Conservation (phyloP, 1,140 invertebrate species). For the Drosophila tropicalis region DNA sequence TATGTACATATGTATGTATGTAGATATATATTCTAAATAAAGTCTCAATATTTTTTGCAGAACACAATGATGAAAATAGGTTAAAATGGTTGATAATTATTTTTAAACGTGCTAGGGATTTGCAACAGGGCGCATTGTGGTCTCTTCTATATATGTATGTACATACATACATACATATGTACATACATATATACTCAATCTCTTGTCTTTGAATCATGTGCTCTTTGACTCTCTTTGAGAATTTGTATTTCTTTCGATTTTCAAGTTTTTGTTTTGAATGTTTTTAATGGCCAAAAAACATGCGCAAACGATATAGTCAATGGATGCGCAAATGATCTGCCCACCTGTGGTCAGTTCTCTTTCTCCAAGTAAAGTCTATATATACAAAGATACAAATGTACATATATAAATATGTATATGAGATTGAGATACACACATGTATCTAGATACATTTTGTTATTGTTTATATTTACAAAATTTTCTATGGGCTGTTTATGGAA, state of each 20-base stretch:
- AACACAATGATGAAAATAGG: slow-evolving; percentile 45
- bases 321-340: slow-evolving; percentile 44
- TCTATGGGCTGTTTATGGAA: slow-evolving; percentile 11
- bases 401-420: slow-evolving; percentile 25
- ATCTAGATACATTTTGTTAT: slow-evolving; percentile 52
- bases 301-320: slow-evolving; percentile 50
- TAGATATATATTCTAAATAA: slow-evolving; percentile 38
- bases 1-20: background rate
- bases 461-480: slow-evolving; percentile 74
- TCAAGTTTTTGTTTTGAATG: slow-evolving; percentile 18
- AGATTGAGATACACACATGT: slow-evolving; percentile 31
- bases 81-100: slow-evolving; percentile 77
- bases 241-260: background rate
- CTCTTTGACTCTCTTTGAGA: slow-evolving; percentile 31
- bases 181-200: background rate
- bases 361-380: slow-evolving; percentile 1
- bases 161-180: no score
- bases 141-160: no score
- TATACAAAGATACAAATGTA: slow-evolving; percentile 22
- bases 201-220: background rate
- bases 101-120: slow-evolving; percentile 80
- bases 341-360: slow-evolving; percentile 52
- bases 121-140: slow-evolving; percentile 54
- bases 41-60: slow-evolving; percentile 44
- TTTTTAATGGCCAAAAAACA: slow-evolving; percentile 59